A percentile compares a stretch with the other conserved stretches of the same genome.
phyloP scores from a whole-genome alignment of 2,797 vertebrate species.

The Cirrhinus mrigala region DNA sequence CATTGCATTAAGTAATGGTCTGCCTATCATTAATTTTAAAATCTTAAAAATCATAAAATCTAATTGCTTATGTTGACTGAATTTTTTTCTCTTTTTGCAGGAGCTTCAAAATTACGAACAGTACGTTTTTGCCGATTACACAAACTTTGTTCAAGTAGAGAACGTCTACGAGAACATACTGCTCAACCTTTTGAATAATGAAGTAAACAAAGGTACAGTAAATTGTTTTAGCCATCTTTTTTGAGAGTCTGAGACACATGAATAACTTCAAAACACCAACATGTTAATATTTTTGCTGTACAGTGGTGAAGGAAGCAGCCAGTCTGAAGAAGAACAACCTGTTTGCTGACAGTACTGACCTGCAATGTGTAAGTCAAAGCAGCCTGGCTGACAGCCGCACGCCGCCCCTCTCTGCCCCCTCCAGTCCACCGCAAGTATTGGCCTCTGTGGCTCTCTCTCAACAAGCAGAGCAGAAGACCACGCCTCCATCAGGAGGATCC shows the following conservation, averaged over 20 bases:
- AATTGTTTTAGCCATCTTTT: neutral
- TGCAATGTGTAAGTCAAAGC: conserved; percentile 86
- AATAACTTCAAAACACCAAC: neutral
- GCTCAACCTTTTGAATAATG: conserved; percentile 79
- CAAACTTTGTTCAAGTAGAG: conserved; percentile 87
- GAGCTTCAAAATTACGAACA: conserved; percentile 90
- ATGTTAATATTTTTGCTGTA: neutral
- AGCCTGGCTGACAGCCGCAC: conserved; percentile 84
- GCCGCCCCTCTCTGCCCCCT: conserved; percentile 76
- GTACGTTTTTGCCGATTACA: conserved; percentile 91
- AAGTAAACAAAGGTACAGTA: conserved; percentile 86
- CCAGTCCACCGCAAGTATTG: conserved; percentile 73
- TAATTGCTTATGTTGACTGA: neutral
- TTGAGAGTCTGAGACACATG: neutral
- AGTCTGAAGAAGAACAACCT: conserved; percentile 86
- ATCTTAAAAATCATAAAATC: too few relatives aligned
- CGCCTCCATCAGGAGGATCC: conserved; percentile 44
- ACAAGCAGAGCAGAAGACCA: conserved; percentile 23
- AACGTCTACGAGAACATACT: conserved; percentile 90
- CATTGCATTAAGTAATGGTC: neutral
- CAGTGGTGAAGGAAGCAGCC: conserved; percentile 89
- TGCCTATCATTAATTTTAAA: neutral
- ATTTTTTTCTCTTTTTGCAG: conserved; percentile 67
- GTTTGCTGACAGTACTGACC: conserved; percentile 84
- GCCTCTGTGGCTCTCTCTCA: neutral